Base-by-base conservation (phyloP, 2,888 invertebrate genomes). In the Lepidocyrtinus sp. region DNA sequence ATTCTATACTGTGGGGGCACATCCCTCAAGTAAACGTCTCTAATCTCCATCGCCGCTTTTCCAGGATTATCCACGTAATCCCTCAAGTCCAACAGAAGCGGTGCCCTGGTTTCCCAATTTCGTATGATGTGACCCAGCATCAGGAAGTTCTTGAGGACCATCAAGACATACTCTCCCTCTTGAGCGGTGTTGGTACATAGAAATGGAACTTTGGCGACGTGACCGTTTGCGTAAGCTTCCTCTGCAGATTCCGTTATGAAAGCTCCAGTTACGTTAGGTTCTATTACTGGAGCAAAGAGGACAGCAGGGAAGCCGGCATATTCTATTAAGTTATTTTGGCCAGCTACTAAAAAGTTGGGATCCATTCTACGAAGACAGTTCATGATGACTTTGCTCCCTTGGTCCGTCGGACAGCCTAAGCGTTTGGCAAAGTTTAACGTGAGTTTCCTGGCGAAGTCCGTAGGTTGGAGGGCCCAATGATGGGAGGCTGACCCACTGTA, bases 401-500 rank as follows among this genome's bases (percentile, higher is more conserved):
- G 22, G 25, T 71, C 21, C 0, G n/a, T 62, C 1, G 81, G 79
- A 55, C 85, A 85, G 12, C 75, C 55, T 1, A 75, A 36, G 12
- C 75, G 50, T 46, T 71, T 74, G 1, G 85, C 83, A 64, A 79
- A 75, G 25, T 17, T 70, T 5, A 59, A 21, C 1, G 81, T 76
- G 50, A 81, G 26, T 21, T 61, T 45, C 25, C 71, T 27, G 5
- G 81, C 81, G n/a, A 73, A 25, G 12, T 76, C 50, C 9, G 12
- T 76, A 2, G 81, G 67, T 17, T 82, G 74, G 17, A 83, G 21
- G 0, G 82, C 81, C 85, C 85, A 85, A 25, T 78, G 75, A 64
- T 83, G 76, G 50, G 73, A 73, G 3, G 82, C 83, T 1, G 75
- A 68, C 0, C 78, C 80, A 62, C 79, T 79, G 26, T 83, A 69